Percentiles rank a stretch among this genome's conserved stretches.
Conservation (phyloP, 2,797 vertebrate genomes). For the Phrynocephalus vlangalii region DNA sequence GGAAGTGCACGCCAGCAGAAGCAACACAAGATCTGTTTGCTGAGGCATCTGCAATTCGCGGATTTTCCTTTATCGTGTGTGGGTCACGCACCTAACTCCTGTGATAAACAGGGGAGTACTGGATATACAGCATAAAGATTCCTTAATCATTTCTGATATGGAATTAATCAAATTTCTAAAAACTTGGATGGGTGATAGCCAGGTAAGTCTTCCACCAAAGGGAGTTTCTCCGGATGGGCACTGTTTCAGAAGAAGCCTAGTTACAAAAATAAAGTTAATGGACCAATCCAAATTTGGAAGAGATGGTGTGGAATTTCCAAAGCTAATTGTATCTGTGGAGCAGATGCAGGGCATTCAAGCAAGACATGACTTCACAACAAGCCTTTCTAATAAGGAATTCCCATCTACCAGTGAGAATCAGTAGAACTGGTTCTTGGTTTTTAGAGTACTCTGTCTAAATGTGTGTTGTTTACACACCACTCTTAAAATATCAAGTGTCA, state of each 20-base stretch:
- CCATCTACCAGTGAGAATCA: background rate
- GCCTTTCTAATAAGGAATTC: background rate
- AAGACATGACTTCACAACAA: background rate
- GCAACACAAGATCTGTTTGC: too few relatives aligned
- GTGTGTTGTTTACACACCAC: too few relatives aligned
- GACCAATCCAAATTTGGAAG: background rate
- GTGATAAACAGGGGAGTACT: too few relatives aligned
- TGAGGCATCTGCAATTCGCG: too few relatives aligned
- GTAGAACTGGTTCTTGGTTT: background rate
- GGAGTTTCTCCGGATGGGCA: background rate
- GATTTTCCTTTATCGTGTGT: too few relatives aligned
- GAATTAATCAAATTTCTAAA: background rate
- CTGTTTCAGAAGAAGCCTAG: background rate
- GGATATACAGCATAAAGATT: background rate
- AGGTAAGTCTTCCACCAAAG: background rate
- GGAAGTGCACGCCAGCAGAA: too few relatives aligned
- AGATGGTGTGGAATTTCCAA: background rate
- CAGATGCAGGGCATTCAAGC: background rate
- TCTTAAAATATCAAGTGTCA: too few relatives aligned
- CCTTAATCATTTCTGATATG: background rate
- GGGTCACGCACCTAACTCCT: too few relatives aligned
- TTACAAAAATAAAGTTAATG: slow-evolving; percentile 1
- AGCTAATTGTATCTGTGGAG: background rate
- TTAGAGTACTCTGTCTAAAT: too few relatives aligned
- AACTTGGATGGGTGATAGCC: background rate